Percentiles rank a stretch among this genome's conserved stretches.
These are phyloP conservation scores for Pangasius krempfi DNA, from an alignment of 2,797 vertebrate genomes.

Conservation along the genomic window DNA sequence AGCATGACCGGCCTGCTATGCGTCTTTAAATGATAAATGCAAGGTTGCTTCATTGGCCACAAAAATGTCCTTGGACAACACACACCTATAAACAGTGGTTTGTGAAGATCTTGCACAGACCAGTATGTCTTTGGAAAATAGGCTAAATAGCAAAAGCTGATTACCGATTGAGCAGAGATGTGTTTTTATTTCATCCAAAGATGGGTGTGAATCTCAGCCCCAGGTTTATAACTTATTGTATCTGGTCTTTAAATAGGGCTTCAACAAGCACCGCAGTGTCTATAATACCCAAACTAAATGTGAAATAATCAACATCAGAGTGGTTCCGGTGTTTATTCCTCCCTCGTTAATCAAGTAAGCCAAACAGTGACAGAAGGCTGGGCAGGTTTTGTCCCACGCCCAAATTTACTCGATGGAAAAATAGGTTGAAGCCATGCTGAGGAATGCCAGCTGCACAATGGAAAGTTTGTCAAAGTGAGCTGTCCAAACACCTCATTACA, in stretches of 20 bases:
- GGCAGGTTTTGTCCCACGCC: slow-evolving; percentile 10
- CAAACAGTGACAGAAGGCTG: slow-evolving; percentile 26
- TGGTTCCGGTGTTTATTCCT: slow-evolving; percentile 9
- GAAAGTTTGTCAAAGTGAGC: slow-evolving; percentile 53
- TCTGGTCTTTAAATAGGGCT: slow-evolving; percentile 4
- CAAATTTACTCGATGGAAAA: slow-evolving; percentile 23
- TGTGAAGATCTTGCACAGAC: slow-evolving; percentile 20
- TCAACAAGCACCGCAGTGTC: neutral
- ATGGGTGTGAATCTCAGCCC: slow-evolving; percentile 9
- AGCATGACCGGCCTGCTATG: neutral
- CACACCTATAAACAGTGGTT: slow-evolving; percentile 12
- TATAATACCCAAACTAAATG: neutral
- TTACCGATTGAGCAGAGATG: neutral
- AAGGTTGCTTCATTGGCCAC: slow-evolving; percentile 21
- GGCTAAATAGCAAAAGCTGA: slow-evolving; percentile 1
- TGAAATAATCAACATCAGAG: neutral
- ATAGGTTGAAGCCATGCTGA: slow-evolving; percentile 36
- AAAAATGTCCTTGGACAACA: slow-evolving; percentile 20
- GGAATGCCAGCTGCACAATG: slow-evolving; percentile 48
- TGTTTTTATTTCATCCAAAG: slow-evolving; percentile 29
- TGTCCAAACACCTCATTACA: slow-evolving; percentile 59
- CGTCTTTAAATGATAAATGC: slow-evolving; percentile 24
- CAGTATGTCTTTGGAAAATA: slow-evolving; percentile 1
- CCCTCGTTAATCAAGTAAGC: slow-evolving; percentile 3
- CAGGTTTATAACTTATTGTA: slow-evolving; percentile 16